phyloP scores from a whole-genome alignment of 2,888 invertebrate genomes.

The Lepidocyrtoides sp. region DNA sequence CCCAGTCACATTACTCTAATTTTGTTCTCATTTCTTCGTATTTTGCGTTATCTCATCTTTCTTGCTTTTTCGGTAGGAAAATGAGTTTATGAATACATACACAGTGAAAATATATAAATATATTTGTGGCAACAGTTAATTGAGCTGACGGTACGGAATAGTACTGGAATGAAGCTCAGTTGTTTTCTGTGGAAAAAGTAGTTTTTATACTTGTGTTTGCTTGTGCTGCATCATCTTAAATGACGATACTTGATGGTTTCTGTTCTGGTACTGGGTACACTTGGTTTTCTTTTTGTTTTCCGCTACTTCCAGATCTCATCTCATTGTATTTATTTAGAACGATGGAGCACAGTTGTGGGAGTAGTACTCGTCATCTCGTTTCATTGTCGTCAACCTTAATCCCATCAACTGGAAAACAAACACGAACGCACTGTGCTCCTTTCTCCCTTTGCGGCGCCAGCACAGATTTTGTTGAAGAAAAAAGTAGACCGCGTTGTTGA shows the following conservation, averaged over 20 bases:
- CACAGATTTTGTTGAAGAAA: constrained; percentile 50
- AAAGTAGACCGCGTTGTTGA: constrained; percentile 3
- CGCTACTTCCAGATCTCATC: background rate
- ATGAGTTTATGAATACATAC: too few relatives aligned
- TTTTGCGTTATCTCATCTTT: background rate
- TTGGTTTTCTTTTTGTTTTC: constrained; percentile 28
- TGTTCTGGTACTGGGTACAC: too few relatives aligned
- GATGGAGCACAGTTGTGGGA: too few relatives aligned
- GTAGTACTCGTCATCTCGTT: background rate
- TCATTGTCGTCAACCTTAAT: constrained; percentile 66
- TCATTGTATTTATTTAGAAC: too few relatives aligned
- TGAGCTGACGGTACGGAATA: too few relatives aligned
- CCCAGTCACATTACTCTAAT: background rate
- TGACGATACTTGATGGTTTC: background rate
- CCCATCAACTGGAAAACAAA: constrained; percentile 70
- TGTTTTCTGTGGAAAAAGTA: background rate
- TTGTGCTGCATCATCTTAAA: background rate
- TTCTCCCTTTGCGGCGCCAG: constrained; percentile 62
- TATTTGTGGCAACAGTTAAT: too few relatives aligned
- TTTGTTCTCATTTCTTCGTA: background rate
- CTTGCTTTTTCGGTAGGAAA: background rate
- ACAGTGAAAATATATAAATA: too few relatives aligned
- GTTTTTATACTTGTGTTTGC: background rate
- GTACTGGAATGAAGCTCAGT: background rate
- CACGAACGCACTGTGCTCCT: constrained; percentile 67